Evolutionary conservation across 2,797 vertebrate species (phyloP).

Genomic region (Gymnothorax javanicus): DNA sequence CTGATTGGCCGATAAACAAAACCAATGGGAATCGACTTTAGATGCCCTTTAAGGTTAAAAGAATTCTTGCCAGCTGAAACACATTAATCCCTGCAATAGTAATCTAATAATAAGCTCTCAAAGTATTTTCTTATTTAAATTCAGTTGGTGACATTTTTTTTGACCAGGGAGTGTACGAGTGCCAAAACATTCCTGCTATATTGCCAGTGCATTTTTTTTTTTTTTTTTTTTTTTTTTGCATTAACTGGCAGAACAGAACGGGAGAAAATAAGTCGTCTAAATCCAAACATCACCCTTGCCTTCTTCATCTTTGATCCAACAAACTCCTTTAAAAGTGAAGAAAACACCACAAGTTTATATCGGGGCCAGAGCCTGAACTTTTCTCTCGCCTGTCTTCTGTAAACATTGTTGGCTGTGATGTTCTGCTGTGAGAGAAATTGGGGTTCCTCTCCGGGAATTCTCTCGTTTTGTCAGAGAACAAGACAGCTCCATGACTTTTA

Average conservation of each 20-base stretch:
- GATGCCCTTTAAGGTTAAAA: too few species aligned
- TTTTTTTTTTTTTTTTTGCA: too few species aligned
- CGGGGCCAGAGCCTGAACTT: background rate
- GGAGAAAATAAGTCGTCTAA: background rate
- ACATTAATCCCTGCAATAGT: too few species aligned
- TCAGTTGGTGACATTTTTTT: too few species aligned
- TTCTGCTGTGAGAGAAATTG: background rate
- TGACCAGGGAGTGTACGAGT: too few species aligned
- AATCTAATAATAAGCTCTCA: too few species aligned
- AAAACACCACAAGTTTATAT: background rate
- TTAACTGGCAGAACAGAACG: background rate
- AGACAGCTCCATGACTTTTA: slow-evolving; percentile 26
- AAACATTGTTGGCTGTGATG: background rate
- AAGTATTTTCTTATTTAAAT: too few species aligned
- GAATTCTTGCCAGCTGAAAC: too few species aligned
- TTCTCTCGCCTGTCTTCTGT: background rate
- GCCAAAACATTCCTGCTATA: too few species aligned
- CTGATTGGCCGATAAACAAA: too few species aligned
- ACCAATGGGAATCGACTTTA: too few species aligned
- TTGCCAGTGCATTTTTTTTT: too few species aligned
- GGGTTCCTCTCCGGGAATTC: slow-evolving; percentile 48
- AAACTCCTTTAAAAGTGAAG: background rate
- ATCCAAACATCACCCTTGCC: background rate
- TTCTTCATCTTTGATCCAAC: background rate
- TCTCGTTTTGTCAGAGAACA: slow-evolving; percentile 14